Base-by-base conservation (phyloP, 2,888 invertebrate species). In the Conops quadrifasciatus region DNA sequence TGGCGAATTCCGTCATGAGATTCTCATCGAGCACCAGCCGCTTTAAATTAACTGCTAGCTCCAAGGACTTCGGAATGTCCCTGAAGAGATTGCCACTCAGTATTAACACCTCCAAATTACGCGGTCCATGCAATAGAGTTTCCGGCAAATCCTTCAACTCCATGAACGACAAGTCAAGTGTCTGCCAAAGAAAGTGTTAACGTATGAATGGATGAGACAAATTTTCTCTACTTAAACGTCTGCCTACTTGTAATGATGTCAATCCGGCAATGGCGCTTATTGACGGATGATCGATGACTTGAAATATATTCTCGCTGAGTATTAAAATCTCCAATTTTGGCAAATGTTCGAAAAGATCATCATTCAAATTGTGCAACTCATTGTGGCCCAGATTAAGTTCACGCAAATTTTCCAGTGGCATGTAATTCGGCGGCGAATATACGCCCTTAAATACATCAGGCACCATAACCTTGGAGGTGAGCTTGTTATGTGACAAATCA, bases 321-420 rank as follows among this genome's bases (percentile, higher is more conserved):
- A 89, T 89, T 63, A 96, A 83, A 16, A 89, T 88, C 76, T 90
- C 90, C 49, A 96, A 81, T 63, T 89, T 87, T 0, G 90, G 88
- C 3, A 91, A 84, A 80, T 95, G 94, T 77, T 92, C 92, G 81
- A 96, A 95, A 1, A 94, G 78, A 80, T 93, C 92, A 65, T 87
- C 88, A 78, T 92, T 82, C n/a, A 95, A 82, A 0, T 90, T 89
- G 77, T 93, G 92, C 0, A 95, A 83, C 26, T 88, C 87, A 82
- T 96, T 96, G 80, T 90, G 83, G 0, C 91, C 91, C 72, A 96
- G 85, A 79, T 90, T 78, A 0, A 86, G 70, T 43, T 80, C 79
- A 53, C 73, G 80, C 11, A 85, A 45, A 21, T 80, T 80, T 2
- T 71, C 73, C 21, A 85, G 47, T 0, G 85, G 82, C 64, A 80